Conservation (phyloP, 2,113 vertebrate genomes). For the Elephantulus edwardii region DNA sequence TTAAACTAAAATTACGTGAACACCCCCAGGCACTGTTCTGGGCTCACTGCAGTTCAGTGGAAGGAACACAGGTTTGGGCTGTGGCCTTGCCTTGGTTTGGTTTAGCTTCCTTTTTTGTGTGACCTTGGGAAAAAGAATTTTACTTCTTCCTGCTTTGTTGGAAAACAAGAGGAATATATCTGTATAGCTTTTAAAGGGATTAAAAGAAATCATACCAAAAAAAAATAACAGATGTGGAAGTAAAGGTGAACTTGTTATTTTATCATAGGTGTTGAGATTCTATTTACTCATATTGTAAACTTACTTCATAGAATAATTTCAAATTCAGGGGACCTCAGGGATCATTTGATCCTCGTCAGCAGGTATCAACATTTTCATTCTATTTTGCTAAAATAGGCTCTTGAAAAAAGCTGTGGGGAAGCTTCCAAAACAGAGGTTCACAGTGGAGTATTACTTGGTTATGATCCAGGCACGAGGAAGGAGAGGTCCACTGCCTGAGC, state of each 20-base stretch:
- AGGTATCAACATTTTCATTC: slow-evolving; percentile 34
- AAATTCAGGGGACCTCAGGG: not conserved
- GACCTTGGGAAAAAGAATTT: slow-evolving; percentile 41
- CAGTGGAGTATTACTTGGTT: slow-evolving; percentile 9
- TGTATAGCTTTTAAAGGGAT: slow-evolving; percentile 31
- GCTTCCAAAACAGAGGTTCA: slow-evolving; percentile 55
- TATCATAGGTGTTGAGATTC: not conserved
- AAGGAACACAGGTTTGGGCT: not conserved
- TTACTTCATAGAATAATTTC: slow-evolving; percentile 43
- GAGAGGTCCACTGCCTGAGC: slow-evolving; percentile 17
- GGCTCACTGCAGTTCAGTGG: not conserved
- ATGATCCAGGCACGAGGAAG: slow-evolving; percentile 67
- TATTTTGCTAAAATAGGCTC: not conserved
- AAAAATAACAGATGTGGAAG: not conserved
- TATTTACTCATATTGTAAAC: slow-evolving; percentile 36
- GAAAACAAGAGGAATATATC: slow-evolving; percentile 43
- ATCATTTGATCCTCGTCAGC: not conserved
- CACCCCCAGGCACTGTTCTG: not conserved
- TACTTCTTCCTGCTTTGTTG: slow-evolving; percentile 51
- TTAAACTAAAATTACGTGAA: not conserved
- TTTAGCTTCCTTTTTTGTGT: not conserved
- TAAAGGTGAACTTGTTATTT: slow-evolving; percentile 19
- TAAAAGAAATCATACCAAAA: not conserved
- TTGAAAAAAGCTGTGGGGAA: not conserved
- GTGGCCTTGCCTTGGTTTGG: not conserved